Evolutionary conservation across 1,140 invertebrate genomes (phyloP).

Genomic region (Orchestia grillus): DNA sequence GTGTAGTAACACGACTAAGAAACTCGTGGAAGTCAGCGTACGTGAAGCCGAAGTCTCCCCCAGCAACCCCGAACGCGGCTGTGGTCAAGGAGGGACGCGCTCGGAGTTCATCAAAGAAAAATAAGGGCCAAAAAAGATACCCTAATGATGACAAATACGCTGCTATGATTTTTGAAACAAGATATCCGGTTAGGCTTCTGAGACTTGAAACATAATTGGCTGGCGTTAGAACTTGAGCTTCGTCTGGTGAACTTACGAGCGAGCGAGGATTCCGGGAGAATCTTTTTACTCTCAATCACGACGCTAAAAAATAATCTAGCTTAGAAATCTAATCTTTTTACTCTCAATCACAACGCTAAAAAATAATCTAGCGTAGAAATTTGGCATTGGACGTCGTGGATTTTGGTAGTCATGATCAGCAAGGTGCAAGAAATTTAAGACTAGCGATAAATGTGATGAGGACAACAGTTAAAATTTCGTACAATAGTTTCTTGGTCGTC

Average conservation of each 20-base stretch:
- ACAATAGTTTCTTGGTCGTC: no score
- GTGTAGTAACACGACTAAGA: no score
- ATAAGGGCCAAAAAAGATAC: not conserved
- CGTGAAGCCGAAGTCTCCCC: not conserved
- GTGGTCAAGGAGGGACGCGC: conserved; percentile 13
- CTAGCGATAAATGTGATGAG: no score
- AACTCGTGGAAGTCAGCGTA: not conserved
- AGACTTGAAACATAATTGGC: not conserved
- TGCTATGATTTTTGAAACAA: conserved; percentile 47
- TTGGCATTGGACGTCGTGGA: no score
- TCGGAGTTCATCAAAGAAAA: conserved; percentile 2
- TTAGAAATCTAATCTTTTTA: no score
- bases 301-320: no score
- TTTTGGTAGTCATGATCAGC: no score
- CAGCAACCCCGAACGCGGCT: not conserved
- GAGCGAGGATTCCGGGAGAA: not conserved
- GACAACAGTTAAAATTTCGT: no score
- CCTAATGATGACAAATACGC: conserved; percentile 53
- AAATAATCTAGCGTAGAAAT: no score
- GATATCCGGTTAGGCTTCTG: conserved; percentile 35
- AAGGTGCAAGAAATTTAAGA: no score
- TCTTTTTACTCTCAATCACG: no score
- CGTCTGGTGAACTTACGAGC: not conserved
- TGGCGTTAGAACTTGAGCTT: not conserved
- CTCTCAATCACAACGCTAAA: no score